Evolutionary conservation across 35 echinoderm and acorn worm species (phyloP).

Genomic region (Acanthaster planci): DNA sequence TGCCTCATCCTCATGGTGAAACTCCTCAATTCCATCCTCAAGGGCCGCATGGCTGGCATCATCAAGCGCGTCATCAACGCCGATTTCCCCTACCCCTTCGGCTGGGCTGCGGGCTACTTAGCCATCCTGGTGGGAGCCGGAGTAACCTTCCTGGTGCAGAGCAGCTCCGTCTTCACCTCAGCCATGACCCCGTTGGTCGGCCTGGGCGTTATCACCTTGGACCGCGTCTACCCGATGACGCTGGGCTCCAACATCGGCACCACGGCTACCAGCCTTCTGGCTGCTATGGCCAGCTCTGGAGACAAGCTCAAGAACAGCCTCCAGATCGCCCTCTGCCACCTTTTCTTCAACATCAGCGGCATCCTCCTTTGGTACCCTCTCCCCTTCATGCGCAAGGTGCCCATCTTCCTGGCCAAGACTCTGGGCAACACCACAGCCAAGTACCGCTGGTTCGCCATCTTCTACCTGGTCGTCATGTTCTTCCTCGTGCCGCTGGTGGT

Average conservation of each 20-base stretch:
- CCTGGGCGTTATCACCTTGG: constrained; percentile 82
- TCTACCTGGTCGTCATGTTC: constrained; percentile 89
- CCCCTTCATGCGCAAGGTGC: constrained; percentile 69
- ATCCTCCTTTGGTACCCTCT: constrained; percentile 96
- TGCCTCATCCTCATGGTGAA: constrained; percentile 83
- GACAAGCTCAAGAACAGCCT: constrained; percentile 73
- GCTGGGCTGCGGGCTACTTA: constrained; percentile 85
- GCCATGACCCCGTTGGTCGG: constrained; percentile 92
- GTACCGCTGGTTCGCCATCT: constrained; percentile 93
- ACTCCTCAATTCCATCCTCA: constrained; percentile 73
- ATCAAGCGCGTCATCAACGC: constrained; percentile 83
- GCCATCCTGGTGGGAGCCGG: constrained; percentile 86
- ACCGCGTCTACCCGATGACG: constrained; percentile 89
- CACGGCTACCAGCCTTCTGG: constrained; percentile 78
- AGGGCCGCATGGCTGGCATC: constrained; percentile 70
- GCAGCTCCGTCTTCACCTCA: constrained; percentile 94
- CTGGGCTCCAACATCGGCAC: constrained; percentile 95
- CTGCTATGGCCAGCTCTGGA: constrained; percentile 75
- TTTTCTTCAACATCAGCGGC: constrained; percentile 87
- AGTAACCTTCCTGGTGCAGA: constrained; percentile 91
- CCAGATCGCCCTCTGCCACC: constrained; percentile 92
- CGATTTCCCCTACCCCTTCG: constrained; percentile 80
- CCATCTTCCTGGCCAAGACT: constrained; percentile 72
- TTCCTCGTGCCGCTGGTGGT: constrained; percentile 65
- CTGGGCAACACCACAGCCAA: constrained; percentile 93